Base-by-base conservation (phyloP, 2,797 vertebrate genomes). In the Sebastes goodei region DNA sequence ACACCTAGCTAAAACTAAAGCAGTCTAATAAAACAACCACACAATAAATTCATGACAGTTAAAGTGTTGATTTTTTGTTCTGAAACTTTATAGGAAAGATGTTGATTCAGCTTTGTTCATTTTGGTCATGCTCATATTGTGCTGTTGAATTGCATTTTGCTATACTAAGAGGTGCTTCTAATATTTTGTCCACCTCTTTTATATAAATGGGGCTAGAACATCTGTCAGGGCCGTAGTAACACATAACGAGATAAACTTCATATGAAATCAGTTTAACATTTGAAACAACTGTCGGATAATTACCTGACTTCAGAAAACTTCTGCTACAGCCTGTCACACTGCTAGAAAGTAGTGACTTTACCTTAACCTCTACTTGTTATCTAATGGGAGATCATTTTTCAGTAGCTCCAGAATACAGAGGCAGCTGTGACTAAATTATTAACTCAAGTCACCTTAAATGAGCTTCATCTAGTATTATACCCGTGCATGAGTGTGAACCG, bases 361-460 rank as follows among this genome's bases (percentile, higher is more conserved):
- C 17, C 29, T 38, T 62, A 55, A 60, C 70, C 53, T 52, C 12
- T 59, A 52, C 23, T 7, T 30, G 49, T 59, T 32, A 57, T 64
- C 56, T 46, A 56, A 76, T 30, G n/a, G 33, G 10, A 46, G 10
- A 52, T 42, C 20, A 23, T 46, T 71, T 72, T 61, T 64, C 21
- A 61, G 57, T 15, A 62, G 38, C 42, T 27, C n/a, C 21, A 78
- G 49, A 71, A 74, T 62, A 57, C 10, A 42, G 25, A 27, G 38
- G 29, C 17, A 69, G 5, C 14, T 53, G 27, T 33, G 46, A 42
- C 33, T 59, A 20, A 76, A 74, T 66, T 64, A 73, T 77, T 52
- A n/a, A 79, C 46, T 71, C 2, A 4, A 27, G 61, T 74, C 64
- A 66, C 33, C 53, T 60, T 55, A 71, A 49, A 30, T 55, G 60